Base-by-base conservation (phyloP, 2,888 invertebrate species). In the Hesperia comma region DNA sequence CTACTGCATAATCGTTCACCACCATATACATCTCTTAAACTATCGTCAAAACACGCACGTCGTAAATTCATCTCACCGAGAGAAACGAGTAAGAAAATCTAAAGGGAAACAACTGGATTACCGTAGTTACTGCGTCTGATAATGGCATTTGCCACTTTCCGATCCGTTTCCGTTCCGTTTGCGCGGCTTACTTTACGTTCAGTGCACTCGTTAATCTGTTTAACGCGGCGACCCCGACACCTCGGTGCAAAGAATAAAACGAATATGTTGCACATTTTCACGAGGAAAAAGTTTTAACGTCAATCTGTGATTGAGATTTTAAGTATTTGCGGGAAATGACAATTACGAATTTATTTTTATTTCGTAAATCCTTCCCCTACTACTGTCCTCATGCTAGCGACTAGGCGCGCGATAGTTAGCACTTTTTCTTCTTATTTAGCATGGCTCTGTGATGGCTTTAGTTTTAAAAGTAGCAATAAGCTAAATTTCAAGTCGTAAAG, bases 71-170 rank as follows among this genome's bases (percentile, higher is more conserved):
- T 51, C 21, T 56, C 8, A 40, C 5, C 12, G 14, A 32, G 6
- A 33, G 14, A 19, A 37, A 37, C 12, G 10, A 17, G 15, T 37
- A 37, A 14, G 14, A 21, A 53, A 26, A 53, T 53, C 53, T 19
- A 5, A 53, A n/a, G 7, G n/a, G n/a, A 26, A 60, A 60, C 46
- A 60, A 60, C 46, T 60, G 17, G 21, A 32, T 60, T 60, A 60
- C 46, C 32, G 43, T 49, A 46, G 33, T 46, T 46, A 60, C 60
- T 46, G 6, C 46, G 32, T 46, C 43, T 32, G 32, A 32, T 60
- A 60, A 60, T 60, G 17, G 32, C 46, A 60, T 60, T 60, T 32
- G 46, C 46, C 33, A 60, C 60, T 60, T 60, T 60, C 60, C 60
- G 60, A 46, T 60, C 46, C 46, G 60, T 15, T 60, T 33, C 33